Evolutionary conservation across 2,113 vertebrate genomes (phyloP).

Genomic region (Urocitellus parryii): DNA sequence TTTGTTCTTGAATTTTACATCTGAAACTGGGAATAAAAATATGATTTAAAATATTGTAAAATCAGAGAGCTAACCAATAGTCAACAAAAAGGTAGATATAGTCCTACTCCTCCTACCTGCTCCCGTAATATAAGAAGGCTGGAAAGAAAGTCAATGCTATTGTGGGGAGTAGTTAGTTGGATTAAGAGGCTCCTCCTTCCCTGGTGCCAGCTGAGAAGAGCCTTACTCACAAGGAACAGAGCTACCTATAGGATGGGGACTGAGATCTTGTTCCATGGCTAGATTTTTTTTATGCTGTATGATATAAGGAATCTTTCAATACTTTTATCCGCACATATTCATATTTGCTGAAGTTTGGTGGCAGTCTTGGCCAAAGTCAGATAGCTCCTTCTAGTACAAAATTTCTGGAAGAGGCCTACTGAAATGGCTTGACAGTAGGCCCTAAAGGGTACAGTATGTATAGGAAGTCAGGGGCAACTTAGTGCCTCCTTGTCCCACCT

Average conservation of each 20-base stretch:
- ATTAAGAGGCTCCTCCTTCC: neutral
- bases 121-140: neutral
- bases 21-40: constrained; percentile 28
- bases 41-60: neutral
- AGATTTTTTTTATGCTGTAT: neutral
- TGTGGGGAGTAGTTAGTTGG: neutral
- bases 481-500: neutral
- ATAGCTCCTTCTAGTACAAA: neutral
- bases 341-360: neutral
- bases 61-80: neutral
- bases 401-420: constrained; percentile 18
- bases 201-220: neutral
- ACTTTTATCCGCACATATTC: neutral
- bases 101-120: neutral
- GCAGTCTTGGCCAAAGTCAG: neutral
- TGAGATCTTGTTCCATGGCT: neutral
- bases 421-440: neutral
- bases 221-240: neutral
- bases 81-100: neutral
- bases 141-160: neutral
- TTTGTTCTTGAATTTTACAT: constrained; percentile 35
- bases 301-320: neutral
- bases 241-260: neutral
- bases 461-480: neutral
- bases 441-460: neutral